These are phyloP conservation scores for Eubucco bourcierii DNA, from an alignment of 2,113 vertebrate genomes.

Conservation along the genomic window DNA sequence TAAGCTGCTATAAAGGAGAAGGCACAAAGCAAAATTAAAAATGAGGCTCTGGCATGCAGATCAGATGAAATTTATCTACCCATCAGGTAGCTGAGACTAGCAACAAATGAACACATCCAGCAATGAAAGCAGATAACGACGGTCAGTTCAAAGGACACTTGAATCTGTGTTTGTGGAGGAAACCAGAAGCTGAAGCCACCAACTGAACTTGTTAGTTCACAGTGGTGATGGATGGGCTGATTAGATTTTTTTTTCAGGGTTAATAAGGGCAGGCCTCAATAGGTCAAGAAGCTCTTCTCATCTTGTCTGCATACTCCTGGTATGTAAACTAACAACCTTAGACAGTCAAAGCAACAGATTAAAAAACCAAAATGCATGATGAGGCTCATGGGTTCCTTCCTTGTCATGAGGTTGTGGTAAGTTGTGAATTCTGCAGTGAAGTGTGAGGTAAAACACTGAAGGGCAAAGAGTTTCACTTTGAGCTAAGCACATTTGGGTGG, in stretches of 20 bases:
- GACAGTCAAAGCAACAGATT: slow-evolving; percentile 13
- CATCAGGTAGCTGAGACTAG: background rate
- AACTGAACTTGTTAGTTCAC: slow-evolving; percentile 31
- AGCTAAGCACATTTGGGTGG: slow-evolving; percentile 8
- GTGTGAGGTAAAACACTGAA: background rate
- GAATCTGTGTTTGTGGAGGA: background rate
- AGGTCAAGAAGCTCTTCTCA: slow-evolving; percentile 16
- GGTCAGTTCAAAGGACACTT: slow-evolving; percentile 39
- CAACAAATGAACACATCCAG: background rate
- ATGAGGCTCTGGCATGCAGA: background rate
- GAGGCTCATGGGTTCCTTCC: background rate
- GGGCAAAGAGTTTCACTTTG: background rate
- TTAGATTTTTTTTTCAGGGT: slow-evolving; percentile 43
- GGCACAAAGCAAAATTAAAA: background rate
- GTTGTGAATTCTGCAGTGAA: background rate
- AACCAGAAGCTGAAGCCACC: background rate
- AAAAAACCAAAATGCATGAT: background rate
- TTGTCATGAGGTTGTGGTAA: background rate
- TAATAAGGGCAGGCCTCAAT: slow-evolving; percentile 53
- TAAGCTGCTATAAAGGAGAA: background rate
- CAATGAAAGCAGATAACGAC: background rate
- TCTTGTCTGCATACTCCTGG: background rate
- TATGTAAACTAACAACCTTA: slow-evolving; percentile 21
- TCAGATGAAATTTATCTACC: background rate
- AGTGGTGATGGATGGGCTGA: background rate